Evolutionary conservation across 37 sponge, comb jelly and placozoan genomes (phyloP).

Genomic region (Hexactinellida sp.): DNA sequence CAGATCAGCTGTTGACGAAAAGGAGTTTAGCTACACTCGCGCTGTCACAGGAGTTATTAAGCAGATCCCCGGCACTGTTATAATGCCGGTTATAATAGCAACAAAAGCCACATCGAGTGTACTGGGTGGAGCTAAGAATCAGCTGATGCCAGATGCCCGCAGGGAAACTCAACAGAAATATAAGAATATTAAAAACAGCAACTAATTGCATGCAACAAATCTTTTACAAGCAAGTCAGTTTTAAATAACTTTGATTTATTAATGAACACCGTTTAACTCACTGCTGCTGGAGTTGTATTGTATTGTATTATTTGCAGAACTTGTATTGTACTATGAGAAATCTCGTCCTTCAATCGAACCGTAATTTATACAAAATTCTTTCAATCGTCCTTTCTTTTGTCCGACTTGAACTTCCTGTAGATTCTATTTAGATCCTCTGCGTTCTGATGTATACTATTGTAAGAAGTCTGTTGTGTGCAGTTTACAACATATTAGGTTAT

Average conservation of each 20-base stretch:
- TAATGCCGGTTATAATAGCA: conserved; percentile 62
- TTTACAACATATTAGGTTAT: no score
- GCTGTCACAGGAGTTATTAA: conserved; percentile 75
- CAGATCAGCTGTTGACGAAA: conserved; percentile 38
- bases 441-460: no score
- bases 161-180: conserved; percentile 63
- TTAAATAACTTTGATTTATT: background rate
- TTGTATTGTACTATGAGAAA: no score
- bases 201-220: background rate
- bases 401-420: no score
- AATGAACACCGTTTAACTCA: no score
- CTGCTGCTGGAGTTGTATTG: no score
- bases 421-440: no score
- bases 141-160: conserved; percentile 72
- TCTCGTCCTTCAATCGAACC: no score
- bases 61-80: conserved; percentile 51
- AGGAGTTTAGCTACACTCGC: conserved; percentile 49
- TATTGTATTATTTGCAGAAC: no score
- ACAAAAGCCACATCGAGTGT: conserved; percentile 71
- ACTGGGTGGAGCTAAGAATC: conserved; percentile 72
- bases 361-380: no score
- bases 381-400: no score
- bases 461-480: no score
- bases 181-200: background rate
- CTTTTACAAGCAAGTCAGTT: background rate